Evolutionary conservation across 23 tunicate genomes (phyloP).

Genomic region (Clavelina lepadiformis): DNA sequence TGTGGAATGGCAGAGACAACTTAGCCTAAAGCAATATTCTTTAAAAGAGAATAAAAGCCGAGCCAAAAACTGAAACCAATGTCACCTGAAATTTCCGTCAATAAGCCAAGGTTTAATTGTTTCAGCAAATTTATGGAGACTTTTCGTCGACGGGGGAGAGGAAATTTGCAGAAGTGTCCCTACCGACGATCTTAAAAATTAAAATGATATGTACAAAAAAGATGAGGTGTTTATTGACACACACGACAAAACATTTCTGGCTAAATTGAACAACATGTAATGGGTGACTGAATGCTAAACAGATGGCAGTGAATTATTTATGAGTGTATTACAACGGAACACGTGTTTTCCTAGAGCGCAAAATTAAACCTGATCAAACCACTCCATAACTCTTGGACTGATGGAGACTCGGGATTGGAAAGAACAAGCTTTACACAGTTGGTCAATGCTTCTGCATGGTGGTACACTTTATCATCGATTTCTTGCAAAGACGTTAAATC

Average conservation of each 20-base stretch:
- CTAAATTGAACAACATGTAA: no score
- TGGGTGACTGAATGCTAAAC: no score
- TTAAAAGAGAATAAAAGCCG: no score
- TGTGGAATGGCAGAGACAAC: no score
- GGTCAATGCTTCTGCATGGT: constrained; percentile 38
- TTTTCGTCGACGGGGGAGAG: constrained; percentile 1
- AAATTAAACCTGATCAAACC: constrained; percentile 38
- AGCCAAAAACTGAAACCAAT: neutral
- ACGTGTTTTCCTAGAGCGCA: no score
- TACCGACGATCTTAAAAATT: constrained; percentile 22
- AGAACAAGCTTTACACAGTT: constrained; percentile 31
- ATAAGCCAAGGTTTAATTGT: constrained; percentile 32
- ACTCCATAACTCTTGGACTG: constrained; percentile 32
- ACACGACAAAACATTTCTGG: neutral
- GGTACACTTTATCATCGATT: constrained; percentile 28
- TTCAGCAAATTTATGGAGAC: constrained; percentile 13
- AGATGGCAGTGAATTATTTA: no score
- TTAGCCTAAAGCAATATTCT: no score
- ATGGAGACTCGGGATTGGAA: constrained; percentile 12
- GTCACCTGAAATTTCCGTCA: constrained; percentile 28
- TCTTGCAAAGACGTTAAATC: constrained; percentile 28
- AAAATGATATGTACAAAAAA: neutral
- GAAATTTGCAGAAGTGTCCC: constrained; percentile 3
- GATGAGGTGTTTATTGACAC: neutral
- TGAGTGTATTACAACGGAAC: no score